Percentiles rank a stretch among this genome's conserved stretches.
Evolutionary conservation across 2,888 invertebrate species (phyloP).

Genomic region (Cerastis leucographa): DNA sequence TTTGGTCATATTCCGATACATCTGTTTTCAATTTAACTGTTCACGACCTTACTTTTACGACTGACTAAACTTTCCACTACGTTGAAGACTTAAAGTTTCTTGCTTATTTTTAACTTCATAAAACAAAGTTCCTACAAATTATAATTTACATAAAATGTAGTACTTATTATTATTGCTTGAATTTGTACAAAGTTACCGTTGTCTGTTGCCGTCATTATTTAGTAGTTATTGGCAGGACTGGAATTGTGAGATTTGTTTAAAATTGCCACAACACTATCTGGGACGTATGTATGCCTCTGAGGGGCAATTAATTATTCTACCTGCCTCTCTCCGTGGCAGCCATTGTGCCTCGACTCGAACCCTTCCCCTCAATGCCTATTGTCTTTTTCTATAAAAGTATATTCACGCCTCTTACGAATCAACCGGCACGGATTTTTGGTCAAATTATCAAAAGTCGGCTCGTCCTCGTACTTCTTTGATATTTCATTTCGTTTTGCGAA

Average conservation of each 20-base stretch:
- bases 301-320: conserved; percentile 81
- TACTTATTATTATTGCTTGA: background rate
- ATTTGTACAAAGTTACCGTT: background rate
- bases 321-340: conserved; percentile 71
- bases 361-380: conserved; percentile 63
- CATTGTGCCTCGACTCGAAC: conserved; percentile 67
- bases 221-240: conserved; percentile 38
- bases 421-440: conserved; percentile 66
- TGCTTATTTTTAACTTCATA: conserved; percentile 3
- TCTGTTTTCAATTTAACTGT: conserved; percentile 31
- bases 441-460: conserved; percentile 65
- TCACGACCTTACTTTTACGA: conserved; percentile 13
- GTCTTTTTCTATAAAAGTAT: conserved; percentile 67
- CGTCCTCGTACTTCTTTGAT: conserved; percentile 62
- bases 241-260: conserved; percentile 62
- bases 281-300: conserved; percentile 68
- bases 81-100: conserved; percentile 18
- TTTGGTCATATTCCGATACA: background rate
- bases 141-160: background rate
- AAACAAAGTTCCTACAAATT: conserved; percentile 1
- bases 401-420: conserved; percentile 74
- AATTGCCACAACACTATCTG: conserved; percentile 64
- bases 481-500: conserved; percentile 59
- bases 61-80: conserved; percentile 18
- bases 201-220: conserved; percentile 18